phyloP scores from a whole-genome alignment of 2,113 vertebrate genomes.

The Pipa parva region DNA sequence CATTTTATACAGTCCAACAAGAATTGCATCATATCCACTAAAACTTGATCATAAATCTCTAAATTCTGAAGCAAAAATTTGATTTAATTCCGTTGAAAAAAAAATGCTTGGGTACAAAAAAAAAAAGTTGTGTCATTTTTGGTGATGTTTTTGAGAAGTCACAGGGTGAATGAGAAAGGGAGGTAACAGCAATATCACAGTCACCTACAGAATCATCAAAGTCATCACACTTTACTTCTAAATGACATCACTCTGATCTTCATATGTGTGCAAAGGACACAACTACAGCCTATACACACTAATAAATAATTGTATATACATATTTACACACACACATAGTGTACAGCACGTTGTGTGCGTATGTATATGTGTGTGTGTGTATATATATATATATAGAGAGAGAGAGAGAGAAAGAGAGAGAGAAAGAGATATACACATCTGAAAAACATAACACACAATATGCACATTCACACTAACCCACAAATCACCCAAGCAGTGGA shows the following conservation, averaged over 20 bases:
- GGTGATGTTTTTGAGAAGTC: neutral
- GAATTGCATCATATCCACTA: too few relatives aligned
- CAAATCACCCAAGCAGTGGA: too few relatives aligned
- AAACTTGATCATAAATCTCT: too few relatives aligned
- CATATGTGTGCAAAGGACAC: neutral
- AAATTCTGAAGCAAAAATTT: too few relatives aligned
- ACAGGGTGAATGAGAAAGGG: neutral
- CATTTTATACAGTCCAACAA: too few relatives aligned
- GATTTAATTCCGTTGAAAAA: too few relatives aligned
- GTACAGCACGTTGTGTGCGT: too few relatives aligned
- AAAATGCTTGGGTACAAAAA: too few relatives aligned
- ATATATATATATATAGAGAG: too few relatives aligned
- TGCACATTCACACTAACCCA: neutral
- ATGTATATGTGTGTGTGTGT: neutral
- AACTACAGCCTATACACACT: neutral
- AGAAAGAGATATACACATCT: too few relatives aligned
- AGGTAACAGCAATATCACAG: slow-evolving; percentile 1
- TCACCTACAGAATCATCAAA: slow-evolving; percentile 34
- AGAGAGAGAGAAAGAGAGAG: neutral
- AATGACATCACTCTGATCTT: slow-evolving; percentile 8
- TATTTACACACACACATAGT: too few relatives aligned
- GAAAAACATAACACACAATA: slow-evolving; percentile 6
- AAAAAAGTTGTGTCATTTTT: neutral
- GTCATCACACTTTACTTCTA: slow-evolving; percentile 12
- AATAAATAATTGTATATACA: neutral